phyloP scores from a whole-genome alignment of 1,140 invertebrate genomes.

The Ips typographus region DNA sequence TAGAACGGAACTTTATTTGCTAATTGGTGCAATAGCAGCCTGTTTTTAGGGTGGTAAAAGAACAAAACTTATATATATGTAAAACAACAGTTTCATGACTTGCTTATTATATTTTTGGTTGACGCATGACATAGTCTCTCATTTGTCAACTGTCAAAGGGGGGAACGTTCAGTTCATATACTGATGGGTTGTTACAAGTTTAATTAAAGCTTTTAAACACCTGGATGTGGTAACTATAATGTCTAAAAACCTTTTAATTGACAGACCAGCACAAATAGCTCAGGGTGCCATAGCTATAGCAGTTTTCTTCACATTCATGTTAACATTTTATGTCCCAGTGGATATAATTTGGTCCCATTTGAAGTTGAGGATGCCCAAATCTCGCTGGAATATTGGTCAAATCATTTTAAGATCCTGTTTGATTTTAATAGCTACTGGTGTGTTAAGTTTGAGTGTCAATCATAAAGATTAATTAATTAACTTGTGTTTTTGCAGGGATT shows the following conservation, averaged over 20 bases:
- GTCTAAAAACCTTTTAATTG: slow-evolving; percentile 36
- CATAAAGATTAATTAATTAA: not conserved
- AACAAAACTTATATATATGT: too few species aligned
- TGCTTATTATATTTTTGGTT: too few species aligned
- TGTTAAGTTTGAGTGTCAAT: not conserved
- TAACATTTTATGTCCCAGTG: slow-evolving; percentile 89
- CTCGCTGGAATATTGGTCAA: slow-evolving; percentile 65
- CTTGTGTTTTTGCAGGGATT: slow-evolving; percentile 58
- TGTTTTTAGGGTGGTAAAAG: too few species aligned
- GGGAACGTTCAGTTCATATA: too few species aligned
- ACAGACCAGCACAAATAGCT: slow-evolving; percentile 69
- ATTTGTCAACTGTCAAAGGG: too few species aligned
- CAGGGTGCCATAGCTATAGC: slow-evolving; percentile 82
- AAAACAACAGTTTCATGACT: too few species aligned
- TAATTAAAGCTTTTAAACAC: not conserved
- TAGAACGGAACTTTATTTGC: too few species aligned
- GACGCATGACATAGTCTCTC: too few species aligned
- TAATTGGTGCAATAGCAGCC: too few species aligned
- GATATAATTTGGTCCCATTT: slow-evolving; percentile 67
- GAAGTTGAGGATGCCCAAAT: slow-evolving; percentile 52
- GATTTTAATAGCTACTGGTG: slow-evolving; percentile 62
- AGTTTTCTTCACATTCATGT: slow-evolving; percentile 83
- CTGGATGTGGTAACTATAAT: not conserved
- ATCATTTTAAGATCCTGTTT: slow-evolving; percentile 57
- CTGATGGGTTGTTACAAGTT: too few species aligned